Evolutionary conservation across 2,888 invertebrate genomes (phyloP).

Genomic region (Catocala fraxini): DNA sequence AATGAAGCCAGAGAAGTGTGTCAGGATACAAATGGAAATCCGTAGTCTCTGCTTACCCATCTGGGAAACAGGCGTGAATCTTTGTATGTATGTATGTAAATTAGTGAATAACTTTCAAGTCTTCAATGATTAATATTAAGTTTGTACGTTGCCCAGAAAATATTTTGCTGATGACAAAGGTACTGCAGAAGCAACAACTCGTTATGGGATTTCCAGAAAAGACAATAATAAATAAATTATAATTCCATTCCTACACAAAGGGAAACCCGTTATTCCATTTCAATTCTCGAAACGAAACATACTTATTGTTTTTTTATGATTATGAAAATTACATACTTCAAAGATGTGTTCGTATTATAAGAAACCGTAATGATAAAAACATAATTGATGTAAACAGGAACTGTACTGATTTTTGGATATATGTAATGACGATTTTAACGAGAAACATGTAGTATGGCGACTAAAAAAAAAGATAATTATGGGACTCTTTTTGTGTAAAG

Average conservation of each 20-base stretch:
- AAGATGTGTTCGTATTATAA: constrained; percentile 24
- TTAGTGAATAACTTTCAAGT: too few species aligned
- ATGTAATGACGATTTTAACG: too few species aligned
- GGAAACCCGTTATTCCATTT: constrained; percentile 42
- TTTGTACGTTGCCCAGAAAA: not conserved
- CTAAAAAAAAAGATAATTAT: too few species aligned
- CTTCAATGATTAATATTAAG: too few species aligned
- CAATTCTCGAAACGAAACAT: constrained; percentile 35
- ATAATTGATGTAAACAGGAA: constrained; percentile 9
- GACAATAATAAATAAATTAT: constrained; percentile 14
- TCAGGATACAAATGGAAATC: too few species aligned
- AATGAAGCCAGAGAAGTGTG: too few species aligned
- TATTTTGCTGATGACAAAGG: constrained; percentile 7
- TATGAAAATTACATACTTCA: constrained; percentile 35
- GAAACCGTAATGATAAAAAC: constrained; percentile 17
- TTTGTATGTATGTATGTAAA: too few species aligned
- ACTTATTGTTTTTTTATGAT: constrained; percentile 31
- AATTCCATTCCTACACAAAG: constrained; percentile 15
- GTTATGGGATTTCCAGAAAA: constrained; percentile 3
- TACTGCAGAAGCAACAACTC: not conserved
- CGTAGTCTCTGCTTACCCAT: too few species aligned
- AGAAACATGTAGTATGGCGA: too few species aligned
- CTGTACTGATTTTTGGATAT: constrained; percentile 5
- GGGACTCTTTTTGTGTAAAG: too few species aligned
- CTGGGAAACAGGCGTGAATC: too few species aligned